Evolutionary conservation across 2,797 vertebrate species (phyloP), one percentile per base, ranked within the genome.

Genomic region (Alcedo atthis): DNA sequence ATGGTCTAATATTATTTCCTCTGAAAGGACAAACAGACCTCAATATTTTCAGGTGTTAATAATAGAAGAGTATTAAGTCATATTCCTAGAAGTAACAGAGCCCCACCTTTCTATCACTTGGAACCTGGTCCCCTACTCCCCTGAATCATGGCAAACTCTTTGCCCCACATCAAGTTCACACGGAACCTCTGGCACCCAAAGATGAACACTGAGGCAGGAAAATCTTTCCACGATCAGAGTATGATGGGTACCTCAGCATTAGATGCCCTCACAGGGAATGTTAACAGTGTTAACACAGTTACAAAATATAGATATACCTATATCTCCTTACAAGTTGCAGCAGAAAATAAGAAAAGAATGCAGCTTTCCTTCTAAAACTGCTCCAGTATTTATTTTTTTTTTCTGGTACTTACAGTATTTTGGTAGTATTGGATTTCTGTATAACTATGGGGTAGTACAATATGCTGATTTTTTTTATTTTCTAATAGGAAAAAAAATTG

Each of bases 361-460:
- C 75, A 73, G 19, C 64, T 85, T 95, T 91, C 86, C 89, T 94
- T 93, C 89, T 71, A 84, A 63, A 96, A 94, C 37, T 64, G 55
- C 61, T 80, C 78, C 79, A 92, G 83, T 69, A 85, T 85, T 6
- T 67, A 51, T 61, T 77, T 84, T 58, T 81, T 73, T 88, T 85
- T 91, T 94, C 81, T 4, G 4, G 43, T 69, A 78, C 43, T 73
- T 78, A 69, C 77, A 75, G 42, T 54, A 69, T 81, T 91, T 90
- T 62, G 21, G 7, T 33, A 82, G 55, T 59, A 73, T 59, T 71
- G 10, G 48, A 74, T 49, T 87, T 79, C 66, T 49, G 8, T 64
- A 14, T 54, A 88, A 74, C 61, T 76, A 15, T 73, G 51, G 18
- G 32, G 82, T 84, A 96, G 78, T 86, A 92, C 42, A 55, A 57